Base-by-base conservation (phyloP, 2,888 invertebrate species). In the Rugalucina vietnamica region DNA sequence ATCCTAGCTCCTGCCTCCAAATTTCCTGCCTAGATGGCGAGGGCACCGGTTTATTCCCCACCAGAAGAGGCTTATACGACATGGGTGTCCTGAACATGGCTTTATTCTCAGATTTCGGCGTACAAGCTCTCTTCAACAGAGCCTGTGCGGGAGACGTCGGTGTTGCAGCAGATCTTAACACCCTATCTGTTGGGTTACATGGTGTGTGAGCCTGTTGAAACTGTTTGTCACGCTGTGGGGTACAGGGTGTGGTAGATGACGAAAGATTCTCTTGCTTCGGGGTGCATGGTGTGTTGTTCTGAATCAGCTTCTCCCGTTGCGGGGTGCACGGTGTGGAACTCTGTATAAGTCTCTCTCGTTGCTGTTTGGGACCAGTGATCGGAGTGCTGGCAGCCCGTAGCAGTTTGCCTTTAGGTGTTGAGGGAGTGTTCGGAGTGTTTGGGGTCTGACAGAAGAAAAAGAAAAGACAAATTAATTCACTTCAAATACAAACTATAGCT, bases 31-130 rank as follows among this genome's bases (percentile, higher is more conserved):
- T 80, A 2, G 92, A 92, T 12, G 92, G 93, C 18, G 92, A 91
- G 3, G 93, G 92, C 8, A 90, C 89, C 14, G 85, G 86, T 65
- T 86, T 89, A 39, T 89, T 89, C 10, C 91, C 91, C 12, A 88
- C 78, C 36, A 91, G 74, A 43, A 90, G 74, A 0, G 92, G 92
- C 71, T 90, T 92, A 86, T 88, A 92, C 0, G 91, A 81, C 93
- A 93, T 92, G 1, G 93, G 93, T 10, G 92, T 92, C 81, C 90
- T 90, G 76, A 93, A 93, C 39, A 90, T 91, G 14, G 88, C 88
- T 32, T 88, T 88, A 69, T 86, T 81, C 24, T 86, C 81, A 4
- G 72, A 72, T n/a, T 72, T 10, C 21, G 72, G 74, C 5, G 74
- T 34, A 18, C 39, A 12, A 1, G 8, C 18, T 49, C 14, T 18